Conservation (phyloP, 2,888 invertebrate species). For the Phortica okadai region DNA sequence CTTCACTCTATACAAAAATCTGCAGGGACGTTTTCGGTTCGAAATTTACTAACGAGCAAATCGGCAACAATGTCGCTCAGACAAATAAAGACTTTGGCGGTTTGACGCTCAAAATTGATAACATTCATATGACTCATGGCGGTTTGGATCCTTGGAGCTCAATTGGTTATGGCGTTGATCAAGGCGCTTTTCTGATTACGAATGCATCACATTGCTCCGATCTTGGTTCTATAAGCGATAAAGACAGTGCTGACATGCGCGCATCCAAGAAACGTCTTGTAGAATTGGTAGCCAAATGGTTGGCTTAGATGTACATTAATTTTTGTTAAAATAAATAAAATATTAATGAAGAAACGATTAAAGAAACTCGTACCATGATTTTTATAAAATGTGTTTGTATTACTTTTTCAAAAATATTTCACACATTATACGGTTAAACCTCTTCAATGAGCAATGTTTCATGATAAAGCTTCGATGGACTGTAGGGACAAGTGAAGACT, state of each 20-base stretch:
- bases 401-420: no score
- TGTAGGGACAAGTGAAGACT: no score
- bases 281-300: slow-evolving; percentile 67
- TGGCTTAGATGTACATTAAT: slow-evolving; percentile 51
- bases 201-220: slow-evolving; percentile 71
- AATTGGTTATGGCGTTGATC: slow-evolving; percentile 75
- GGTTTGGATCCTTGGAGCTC: slow-evolving; percentile 79
- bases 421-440: no score
- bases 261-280: slow-evolving; percentile 67
- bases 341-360: background rate
- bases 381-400: no score
- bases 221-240: slow-evolving; percentile 62
- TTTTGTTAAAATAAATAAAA: background rate
- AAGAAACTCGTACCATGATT: background rate
- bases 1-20: slow-evolving; percentile 60
- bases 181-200: slow-evolving; percentile 67
- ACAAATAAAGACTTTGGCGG: slow-evolving; percentile 78
- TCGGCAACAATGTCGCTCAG: slow-evolving; percentile 57
- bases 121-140: slow-evolving; percentile 79
- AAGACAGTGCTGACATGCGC: slow-evolving; percentile 67
- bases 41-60: slow-evolving; percentile 54
- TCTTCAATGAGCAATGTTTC: no score
- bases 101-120: slow-evolving; percentile 75
- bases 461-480: no score
- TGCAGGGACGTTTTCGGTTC: slow-evolving; percentile 69